Conservation (phyloP, 1,140 invertebrate species). For the Scaptodrosophila lebanonensis region DNA sequence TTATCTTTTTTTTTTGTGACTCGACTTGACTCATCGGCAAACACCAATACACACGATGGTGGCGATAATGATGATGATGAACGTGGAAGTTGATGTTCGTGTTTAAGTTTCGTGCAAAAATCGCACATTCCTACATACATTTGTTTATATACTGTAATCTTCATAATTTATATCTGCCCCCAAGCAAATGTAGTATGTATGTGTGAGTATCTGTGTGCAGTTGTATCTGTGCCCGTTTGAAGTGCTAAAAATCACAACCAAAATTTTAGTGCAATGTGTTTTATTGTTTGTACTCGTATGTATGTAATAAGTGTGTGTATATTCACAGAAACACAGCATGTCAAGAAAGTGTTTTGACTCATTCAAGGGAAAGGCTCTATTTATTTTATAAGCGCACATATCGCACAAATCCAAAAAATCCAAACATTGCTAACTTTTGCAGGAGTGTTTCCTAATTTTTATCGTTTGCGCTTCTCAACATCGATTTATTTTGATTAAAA, state of each 20-base stretch:
- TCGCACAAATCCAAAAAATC: no score
- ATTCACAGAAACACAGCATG: no score
- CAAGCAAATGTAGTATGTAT: background rate
- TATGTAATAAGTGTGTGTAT: constrained; percentile 44
- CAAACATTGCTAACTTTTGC: no score
- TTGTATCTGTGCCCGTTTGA: background rate
- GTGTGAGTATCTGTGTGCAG: constrained; percentile 3
- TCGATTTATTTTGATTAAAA: no score
- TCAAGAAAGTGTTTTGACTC: no score
- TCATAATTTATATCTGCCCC: constrained; percentile 2
- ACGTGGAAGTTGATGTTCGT: constrained; percentile 35
- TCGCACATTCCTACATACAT: constrained; percentile 7
- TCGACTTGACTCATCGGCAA: constrained; percentile 44
- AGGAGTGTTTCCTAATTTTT: no score
- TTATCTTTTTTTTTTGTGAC: no score
- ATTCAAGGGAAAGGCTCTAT: no score
- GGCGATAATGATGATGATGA: constrained; percentile 19
- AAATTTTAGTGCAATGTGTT: constrained; percentile 25
- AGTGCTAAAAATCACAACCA: constrained; percentile 25
- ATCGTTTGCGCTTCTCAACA: no score
- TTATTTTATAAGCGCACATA: no score
- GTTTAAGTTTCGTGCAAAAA: constrained; percentile 29
- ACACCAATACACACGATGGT: constrained; percentile 7
- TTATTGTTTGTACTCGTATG: constrained; percentile 30
- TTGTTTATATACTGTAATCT: constrained; percentile 6